Percentiles rank a stretch among this genome's conserved stretches.
These are phyloP conservation scores for Dryobates pubescens DNA, from an alignment of 2,797 vertebrate genomes.

Conservation along the genomic window DNA sequence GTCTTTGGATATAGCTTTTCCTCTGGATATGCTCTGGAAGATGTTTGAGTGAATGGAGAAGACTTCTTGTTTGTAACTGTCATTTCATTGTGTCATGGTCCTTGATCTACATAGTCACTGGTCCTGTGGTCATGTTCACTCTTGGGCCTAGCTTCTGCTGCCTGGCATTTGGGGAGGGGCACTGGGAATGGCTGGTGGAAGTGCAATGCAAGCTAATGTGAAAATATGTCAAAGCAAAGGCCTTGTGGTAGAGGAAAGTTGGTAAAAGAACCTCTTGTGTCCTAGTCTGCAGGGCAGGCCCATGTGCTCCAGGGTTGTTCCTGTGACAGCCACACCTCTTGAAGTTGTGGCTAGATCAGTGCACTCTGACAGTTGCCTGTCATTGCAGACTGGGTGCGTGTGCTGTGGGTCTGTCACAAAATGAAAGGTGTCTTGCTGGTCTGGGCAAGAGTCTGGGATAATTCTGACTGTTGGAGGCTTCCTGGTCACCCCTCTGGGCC, in stretches of 20 bases:
- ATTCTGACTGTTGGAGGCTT: not conserved
- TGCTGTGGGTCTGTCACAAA: not conserved
- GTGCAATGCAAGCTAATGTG: not conserved
- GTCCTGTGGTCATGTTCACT: not conserved
- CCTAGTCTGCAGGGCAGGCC: not conserved
- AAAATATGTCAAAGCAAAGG: not conserved
- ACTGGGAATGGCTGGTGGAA: not conserved
- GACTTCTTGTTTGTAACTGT: not conserved
- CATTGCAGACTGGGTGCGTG: not conserved
- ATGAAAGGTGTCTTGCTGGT: not conserved
- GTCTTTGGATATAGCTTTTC: slow-evolving; percentile 22
- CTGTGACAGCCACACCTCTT: too few species aligned
- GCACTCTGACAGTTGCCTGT: too few species aligned
- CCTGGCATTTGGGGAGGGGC: not conserved
- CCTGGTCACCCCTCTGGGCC: not conserved
- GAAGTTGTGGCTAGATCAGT: too few species aligned
- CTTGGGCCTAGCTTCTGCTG: not conserved
- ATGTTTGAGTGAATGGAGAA: not conserved
- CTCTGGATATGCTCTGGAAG: not conserved
- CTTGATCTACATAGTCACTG: not conserved
- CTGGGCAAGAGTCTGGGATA: not conserved
- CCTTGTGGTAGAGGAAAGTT: not conserved
- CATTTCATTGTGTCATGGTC: not conserved
- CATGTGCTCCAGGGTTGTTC: not conserved
- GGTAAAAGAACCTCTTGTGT: not conserved